phyloP scores from a whole-genome alignment of 2,113 vertebrate genomes.

The Hippocampus barbouri region DNA sequence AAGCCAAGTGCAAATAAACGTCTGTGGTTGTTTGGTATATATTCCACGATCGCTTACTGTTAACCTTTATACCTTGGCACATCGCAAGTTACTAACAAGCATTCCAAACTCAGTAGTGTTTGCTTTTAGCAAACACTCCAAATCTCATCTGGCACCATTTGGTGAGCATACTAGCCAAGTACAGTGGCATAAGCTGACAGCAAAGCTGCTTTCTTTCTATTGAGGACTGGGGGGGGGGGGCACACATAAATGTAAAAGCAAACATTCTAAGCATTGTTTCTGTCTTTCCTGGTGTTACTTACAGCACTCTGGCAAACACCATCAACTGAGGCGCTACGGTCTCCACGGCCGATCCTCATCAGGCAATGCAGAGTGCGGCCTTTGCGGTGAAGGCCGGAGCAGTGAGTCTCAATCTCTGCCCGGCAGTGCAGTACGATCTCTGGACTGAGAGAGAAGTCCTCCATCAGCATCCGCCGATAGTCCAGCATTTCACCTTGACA shows the following conservation, averaged over 20 bases:
- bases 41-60: too few species aligned
- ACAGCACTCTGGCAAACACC: slow-evolving; percentile 87
- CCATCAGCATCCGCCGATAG: slow-evolving; percentile 96
- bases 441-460: slow-evolving; percentile 93
- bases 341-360: slow-evolving; percentile 86
- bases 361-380: slow-evolving; percentile 94
- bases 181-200: too few species aligned
- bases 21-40: too few species aligned
- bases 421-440: slow-evolving; percentile 96
- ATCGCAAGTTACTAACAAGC: too few species aligned
- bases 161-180: not conserved
- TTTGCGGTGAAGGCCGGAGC: slow-evolving; percentile 91
- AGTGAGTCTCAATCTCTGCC: slow-evolving; percentile 88
- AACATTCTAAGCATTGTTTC: not conserved
- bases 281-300: slow-evolving; percentile 44
- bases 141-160: not conserved
- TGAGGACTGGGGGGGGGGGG: too few species aligned
- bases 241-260: too few species aligned
- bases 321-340: slow-evolving; percentile 80
- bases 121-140: too few species aligned
- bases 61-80: too few species aligned
- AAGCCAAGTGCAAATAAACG: too few species aligned
- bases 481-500: slow-evolving; percentile 98
- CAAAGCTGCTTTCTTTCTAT: too few species aligned
- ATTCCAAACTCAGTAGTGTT: too few species aligned